phyloP scores from a whole-genome alignment of 2,888 invertebrate genomes.

The Papilio demoleus region DNA sequence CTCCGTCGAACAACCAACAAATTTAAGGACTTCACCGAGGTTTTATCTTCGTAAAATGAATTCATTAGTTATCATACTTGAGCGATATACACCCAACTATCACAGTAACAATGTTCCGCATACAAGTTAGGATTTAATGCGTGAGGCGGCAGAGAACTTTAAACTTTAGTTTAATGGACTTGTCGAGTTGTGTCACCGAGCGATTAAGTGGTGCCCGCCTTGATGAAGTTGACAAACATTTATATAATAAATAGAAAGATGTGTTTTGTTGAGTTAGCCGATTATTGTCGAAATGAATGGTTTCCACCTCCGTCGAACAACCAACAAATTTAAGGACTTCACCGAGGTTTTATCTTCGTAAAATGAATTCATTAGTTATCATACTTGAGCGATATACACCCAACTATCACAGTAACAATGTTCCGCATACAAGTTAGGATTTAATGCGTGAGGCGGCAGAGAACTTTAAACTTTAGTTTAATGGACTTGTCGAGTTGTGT shows the following conservation, averaged over 20 bases:
- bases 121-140: conserved; percentile 28
- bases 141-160: conserved; percentile 53
- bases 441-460: conserved; percentile 45
- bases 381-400: neutral
- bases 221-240: conserved; percentile 70
- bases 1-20: no score
- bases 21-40: no score
- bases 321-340: no score
- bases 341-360: neutral
- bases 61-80: neutral
- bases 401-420: conserved; percentile 16
- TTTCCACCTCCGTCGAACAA: no score
- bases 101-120: conserved; percentile 15
- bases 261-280: no score
- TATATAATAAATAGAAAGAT: no score
- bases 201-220: conserved; percentile 55
- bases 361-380: neutral
- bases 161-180: conserved; percentile 60
- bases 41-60: no score
- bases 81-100: neutral
- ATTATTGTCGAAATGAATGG: no score
- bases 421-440: conserved; percentile 27
- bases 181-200: conserved; percentile 53
- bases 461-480: conserved; percentile 58
- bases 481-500: conserved; percentile 58